phyloP scores from a whole-genome alignment of 2,113 vertebrate species.

The Siniperca knerii region DNA sequence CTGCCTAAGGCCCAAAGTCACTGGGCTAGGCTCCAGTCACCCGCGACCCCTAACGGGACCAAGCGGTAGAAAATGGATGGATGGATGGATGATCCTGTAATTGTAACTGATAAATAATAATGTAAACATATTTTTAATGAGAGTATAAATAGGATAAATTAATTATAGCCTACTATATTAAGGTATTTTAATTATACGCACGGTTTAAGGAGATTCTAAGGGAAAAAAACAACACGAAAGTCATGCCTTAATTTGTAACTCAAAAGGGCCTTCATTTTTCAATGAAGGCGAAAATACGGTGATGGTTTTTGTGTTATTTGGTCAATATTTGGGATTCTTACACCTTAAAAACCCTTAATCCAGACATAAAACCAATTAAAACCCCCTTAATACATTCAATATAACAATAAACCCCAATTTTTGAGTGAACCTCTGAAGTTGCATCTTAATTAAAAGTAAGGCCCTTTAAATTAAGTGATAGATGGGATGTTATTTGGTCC shows the following conservation, averaged over 20 bases:
- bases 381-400: not conserved
- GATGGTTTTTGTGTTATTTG: not conserved
- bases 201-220: not conserved
- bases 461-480: not conserved
- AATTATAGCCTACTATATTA: not conserved
- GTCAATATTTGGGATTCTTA: not conserved
- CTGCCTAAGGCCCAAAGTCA: too few relatives aligned
- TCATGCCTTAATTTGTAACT: not conserved
- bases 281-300: not conserved
- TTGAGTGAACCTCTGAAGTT: not conserved
- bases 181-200: not conserved
- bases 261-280: not conserved
- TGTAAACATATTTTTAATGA: too few relatives aligned
- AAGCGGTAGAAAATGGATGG: too few relatives aligned
- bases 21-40: too few relatives aligned
- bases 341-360: not conserved
- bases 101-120: too few relatives aligned
- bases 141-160: too few relatives aligned
- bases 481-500: not conserved
- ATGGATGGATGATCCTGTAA: too few relatives aligned
- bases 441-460: not conserved
- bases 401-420: not conserved
- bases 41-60: too few relatives aligned
- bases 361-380: not conserved
- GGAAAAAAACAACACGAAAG: not conserved